phyloP scores from a whole-genome alignment of 2,888 invertebrate species.

The Orchesella flavescens region DNA sequence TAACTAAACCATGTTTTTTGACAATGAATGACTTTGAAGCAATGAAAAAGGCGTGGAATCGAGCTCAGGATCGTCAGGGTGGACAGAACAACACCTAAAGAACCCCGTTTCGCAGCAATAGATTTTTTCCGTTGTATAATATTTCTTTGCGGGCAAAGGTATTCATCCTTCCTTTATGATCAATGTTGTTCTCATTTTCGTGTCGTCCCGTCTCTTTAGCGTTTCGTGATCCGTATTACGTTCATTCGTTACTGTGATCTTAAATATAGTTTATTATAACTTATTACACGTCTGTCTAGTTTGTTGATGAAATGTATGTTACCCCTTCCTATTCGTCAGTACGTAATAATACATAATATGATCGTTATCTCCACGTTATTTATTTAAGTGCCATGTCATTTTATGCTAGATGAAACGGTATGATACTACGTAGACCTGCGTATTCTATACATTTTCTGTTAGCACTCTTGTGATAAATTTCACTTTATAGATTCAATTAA shows the following conservation, averaged over 20 bases:
- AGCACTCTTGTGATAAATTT: background rate
- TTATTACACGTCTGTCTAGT: background rate
- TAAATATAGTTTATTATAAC: constrained; percentile 21
- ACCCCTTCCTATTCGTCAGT: constrained; percentile 33
- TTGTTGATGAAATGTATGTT: constrained; percentile 1
- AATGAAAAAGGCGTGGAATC: constrained; percentile 72
- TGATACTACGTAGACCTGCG: background rate
- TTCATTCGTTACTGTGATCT: constrained; percentile 22
- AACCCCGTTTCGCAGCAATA: constrained; percentile 61
- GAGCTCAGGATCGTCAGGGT: constrained; percentile 71
- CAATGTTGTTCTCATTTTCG: constrained; percentile 49
- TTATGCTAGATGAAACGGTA: no score
- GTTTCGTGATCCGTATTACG: constrained; percentile 30
- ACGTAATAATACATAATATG: constrained; percentile 1
- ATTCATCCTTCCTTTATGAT: constrained; percentile 58
- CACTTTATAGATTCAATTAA: no score
- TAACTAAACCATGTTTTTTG: constrained; percentile 13
- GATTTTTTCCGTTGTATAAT: constrained; percentile 58
- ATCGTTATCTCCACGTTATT: background rate
- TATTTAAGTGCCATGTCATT: background rate
- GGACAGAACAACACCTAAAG: constrained; percentile 68
- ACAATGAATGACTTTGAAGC: constrained; percentile 65
- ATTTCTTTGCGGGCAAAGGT: constrained; percentile 70
- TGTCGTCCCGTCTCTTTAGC: constrained; percentile 57
- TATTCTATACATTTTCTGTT: background rate